Conservation (phyloP, 2,113 vertebrate genomes). For the Crotalus viridis region DNA sequence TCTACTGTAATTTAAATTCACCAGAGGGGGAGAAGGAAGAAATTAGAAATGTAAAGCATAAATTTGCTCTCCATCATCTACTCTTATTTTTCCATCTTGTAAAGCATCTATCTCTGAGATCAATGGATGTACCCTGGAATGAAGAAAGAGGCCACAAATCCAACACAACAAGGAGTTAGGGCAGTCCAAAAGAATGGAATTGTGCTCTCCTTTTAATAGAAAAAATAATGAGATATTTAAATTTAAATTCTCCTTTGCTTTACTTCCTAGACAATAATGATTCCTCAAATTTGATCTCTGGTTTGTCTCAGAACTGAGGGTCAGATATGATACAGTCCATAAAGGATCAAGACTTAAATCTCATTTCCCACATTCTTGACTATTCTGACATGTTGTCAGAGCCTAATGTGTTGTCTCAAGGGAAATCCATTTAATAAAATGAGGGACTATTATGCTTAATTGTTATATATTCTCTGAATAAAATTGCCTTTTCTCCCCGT, state of each 20-base stretch:
- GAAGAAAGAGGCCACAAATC: slow-evolving; percentile 49
- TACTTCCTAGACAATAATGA: neutral
- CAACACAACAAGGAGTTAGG: slow-evolving; percentile 31
- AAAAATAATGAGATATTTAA: neutral
- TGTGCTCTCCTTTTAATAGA: slow-evolving; percentile 25
- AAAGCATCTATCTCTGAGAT: slow-evolving; percentile 37
- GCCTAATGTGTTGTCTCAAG: slow-evolving; percentile 36
- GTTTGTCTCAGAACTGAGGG: slow-evolving; percentile 54
- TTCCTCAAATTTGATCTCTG: slow-evolving; percentile 59
- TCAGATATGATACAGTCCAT: slow-evolving; percentile 35
- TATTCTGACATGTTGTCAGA: slow-evolving; percentile 40
- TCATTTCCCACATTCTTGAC: slow-evolving; percentile 44
- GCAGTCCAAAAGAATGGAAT: slow-evolving; percentile 53
- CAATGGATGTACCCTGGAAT: slow-evolving; percentile 44
- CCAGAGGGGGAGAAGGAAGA: neutral
- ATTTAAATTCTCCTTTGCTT: neutral
- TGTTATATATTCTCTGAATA: slow-evolving; percentile 51
- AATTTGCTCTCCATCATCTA: slow-evolving; percentile 28
- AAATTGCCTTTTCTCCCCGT: slow-evolving; percentile 41
- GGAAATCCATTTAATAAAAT: slow-evolving; percentile 51
- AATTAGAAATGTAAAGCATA: slow-evolving; percentile 52
- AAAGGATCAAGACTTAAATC: slow-evolving; percentile 58
- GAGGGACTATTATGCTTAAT: slow-evolving; percentile 42
- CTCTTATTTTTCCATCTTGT: neutral
- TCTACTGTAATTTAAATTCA: slow-evolving; percentile 55